Evolutionary conservation across 2,888 invertebrate genomes (phyloP).

Genomic region (Lithophane semibrunnea): DNA sequence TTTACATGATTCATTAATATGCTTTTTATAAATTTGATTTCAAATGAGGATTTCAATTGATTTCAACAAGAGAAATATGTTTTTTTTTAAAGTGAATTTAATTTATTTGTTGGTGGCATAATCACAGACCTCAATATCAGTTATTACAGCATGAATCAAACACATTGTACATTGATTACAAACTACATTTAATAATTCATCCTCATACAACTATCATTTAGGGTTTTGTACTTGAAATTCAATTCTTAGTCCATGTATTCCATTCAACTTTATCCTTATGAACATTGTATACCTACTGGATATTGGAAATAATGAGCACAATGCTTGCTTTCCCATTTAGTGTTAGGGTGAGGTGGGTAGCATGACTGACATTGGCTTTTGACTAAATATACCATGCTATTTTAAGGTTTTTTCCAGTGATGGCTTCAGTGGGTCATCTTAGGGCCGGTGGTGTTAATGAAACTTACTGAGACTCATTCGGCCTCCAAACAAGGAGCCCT

Average conservation of each 20-base stretch:
- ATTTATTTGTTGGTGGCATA: background rate
- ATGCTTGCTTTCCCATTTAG: background rate
- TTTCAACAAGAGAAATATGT: background rate
- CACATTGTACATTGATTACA: background rate
- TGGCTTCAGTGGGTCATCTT: no score
- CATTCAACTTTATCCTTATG: conserved; percentile 5
- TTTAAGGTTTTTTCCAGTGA: background rate
- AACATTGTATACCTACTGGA: background rate
- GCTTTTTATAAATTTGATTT: background rate
- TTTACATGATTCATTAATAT: background rate
- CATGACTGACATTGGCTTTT: background rate
- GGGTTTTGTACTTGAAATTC: background rate
- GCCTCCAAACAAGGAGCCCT: conserved; percentile 97
- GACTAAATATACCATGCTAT: background rate
- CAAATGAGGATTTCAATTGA: background rate
- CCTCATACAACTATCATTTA: background rate
- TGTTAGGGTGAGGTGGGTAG: background rate
- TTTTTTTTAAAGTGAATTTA: background rate
- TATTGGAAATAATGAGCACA: background rate
- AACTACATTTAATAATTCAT: background rate
- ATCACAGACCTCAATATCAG: background rate
- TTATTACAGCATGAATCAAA: background rate
- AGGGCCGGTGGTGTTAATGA: background rate
- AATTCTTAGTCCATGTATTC: background rate
- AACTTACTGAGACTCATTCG: conserved; percentile 97